A percentile compares a stretch with the other conserved stretches of the same genome.
These are phyloP conservation scores for Enchytraeus crypticus DNA, from an alignment of 2,888 invertebrate species.

Conservation along the genomic window DNA sequence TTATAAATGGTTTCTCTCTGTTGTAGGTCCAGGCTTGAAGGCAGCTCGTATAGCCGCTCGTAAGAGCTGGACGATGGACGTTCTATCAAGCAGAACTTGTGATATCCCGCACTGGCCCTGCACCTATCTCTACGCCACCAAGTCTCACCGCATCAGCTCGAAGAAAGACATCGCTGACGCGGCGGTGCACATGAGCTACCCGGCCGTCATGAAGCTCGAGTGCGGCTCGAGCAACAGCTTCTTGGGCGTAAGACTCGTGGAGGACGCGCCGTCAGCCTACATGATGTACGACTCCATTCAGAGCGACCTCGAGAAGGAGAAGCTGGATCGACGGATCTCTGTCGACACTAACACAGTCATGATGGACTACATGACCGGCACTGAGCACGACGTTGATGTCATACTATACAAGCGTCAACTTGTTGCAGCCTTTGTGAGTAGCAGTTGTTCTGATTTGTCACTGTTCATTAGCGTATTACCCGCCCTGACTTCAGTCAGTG, in stretches of 20 bases:
- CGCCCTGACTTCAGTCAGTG: too few relatives aligned
- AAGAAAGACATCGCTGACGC: not conserved
- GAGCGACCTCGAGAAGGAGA: not conserved
- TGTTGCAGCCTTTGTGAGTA: not conserved
- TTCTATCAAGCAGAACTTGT: not conserved
- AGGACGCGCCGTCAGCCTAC: not conserved
- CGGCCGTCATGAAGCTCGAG: not conserved
- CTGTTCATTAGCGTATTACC: too few relatives aligned
- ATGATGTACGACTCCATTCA: not conserved
- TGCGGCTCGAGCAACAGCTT: not conserved
- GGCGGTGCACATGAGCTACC: not conserved
- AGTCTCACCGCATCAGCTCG: not conserved
- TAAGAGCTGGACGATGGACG: not conserved
- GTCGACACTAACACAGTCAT: not conserved
- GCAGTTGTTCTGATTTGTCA: too few relatives aligned
- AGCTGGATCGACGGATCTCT: not conserved
- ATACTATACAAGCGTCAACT: not conserved
- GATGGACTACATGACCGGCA: not conserved
- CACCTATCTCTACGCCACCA: not conserved
- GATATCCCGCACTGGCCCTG: not conserved
- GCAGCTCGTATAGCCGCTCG: not conserved
- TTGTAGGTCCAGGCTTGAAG: not conserved
- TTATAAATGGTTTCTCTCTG: too few relatives aligned
- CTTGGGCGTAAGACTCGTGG: not conserved
- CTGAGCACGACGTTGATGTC: not conserved